Evolutionary conservation across 1,140 invertebrate genomes (phyloP).

Genomic region (Drosophila navojoa): DNA sequence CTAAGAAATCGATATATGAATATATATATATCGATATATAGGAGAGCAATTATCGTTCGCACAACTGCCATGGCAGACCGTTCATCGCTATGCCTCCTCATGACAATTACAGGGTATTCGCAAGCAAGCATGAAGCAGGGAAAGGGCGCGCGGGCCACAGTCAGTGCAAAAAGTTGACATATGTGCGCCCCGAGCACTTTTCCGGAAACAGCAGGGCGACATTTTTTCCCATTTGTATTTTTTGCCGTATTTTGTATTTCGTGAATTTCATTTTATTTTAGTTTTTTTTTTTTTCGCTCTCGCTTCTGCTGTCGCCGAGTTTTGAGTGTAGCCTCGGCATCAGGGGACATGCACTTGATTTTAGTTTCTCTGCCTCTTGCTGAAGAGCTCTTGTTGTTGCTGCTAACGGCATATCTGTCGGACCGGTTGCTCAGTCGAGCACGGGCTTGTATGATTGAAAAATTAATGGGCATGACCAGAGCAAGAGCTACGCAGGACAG

Average conservation of each 20-base stretch:
- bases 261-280: slow-evolving; percentile 23
- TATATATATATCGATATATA: too few relatives aligned
- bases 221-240: slow-evolving; percentile 63
- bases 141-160: slow-evolving; percentile 23
- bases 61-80: too few relatives aligned
- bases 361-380: slow-evolving; percentile 67
- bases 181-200: slow-evolving; percentile 83
- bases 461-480: slow-evolving; percentile 64
- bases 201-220: slow-evolving; percentile 78
- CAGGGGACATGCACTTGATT: slow-evolving; percentile 79
- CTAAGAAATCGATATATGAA: too few relatives aligned
- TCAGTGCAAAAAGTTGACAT: slow-evolving; percentile 80
- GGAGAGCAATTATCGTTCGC: too few relatives aligned
- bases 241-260: slow-evolving; percentile 11
- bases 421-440: slow-evolving; percentile 6
- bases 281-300: slow-evolving; percentile 17
- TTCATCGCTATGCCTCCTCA: too few relatives aligned
- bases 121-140: slow-evolving; percentile 20
- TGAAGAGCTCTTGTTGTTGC: slow-evolving; percentile 52
- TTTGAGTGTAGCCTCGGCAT: slow-evolving; percentile 71
- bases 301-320: slow-evolving; percentile 24
- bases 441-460: slow-evolving; percentile 70
- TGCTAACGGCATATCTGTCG: slow-evolving; percentile 34
- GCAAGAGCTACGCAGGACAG: slow-evolving; percentile 2
- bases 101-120: not conserved